Evolutionary conservation across 2,888 invertebrate genomes (phyloP), one percentile per base, ranked within the genome.

Genomic region (Embidobia sp.): DNA sequence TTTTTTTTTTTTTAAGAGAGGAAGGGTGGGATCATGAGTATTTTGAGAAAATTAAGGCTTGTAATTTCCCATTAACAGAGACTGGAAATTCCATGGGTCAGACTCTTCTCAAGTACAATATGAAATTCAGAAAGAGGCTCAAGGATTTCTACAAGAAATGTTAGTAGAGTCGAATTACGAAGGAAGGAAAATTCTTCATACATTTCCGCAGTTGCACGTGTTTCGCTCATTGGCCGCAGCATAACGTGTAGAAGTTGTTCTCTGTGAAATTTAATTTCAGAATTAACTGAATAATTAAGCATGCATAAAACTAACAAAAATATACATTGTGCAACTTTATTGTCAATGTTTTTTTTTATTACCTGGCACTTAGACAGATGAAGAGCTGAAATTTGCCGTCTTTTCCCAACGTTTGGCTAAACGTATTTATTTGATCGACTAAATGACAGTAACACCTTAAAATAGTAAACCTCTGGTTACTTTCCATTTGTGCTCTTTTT

Each of bases 351-450:
- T n/a, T n/a, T n/a, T 4, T 22, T 27, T 27, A 49, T 87, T 90
- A 98, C 98, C 98, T 94, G 82, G 97, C 93, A 85, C 97, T 96
- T 26, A 99, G 93, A 88, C 98, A 98, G 82, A 98, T 94, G 87
- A 99, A 98, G 31, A 98, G 92, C 90, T 99, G 98, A 89, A 99
- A 98, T 90, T 98, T 98, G 49, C 98, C 98, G 90, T 99, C 99
- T 90, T 99, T 99, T 57, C 99, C 99, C 15, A 97, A 92, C n/a
- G 95, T 92, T 84, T 94, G 93, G 59, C 96, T 96, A 0, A 95
- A 95, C 48, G 93, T 93, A 88, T 94, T 95, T 77, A 99, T 96
- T 90, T 97, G 97, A 84, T 95, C 95, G 86, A 98, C 93, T 8
- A 98, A 92, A 85, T 96, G 95, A 89, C 96, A 96, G 90, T 96